Conservation (phyloP, 2,797 vertebrate species). For the Spondyliosoma cantharus region DNA sequence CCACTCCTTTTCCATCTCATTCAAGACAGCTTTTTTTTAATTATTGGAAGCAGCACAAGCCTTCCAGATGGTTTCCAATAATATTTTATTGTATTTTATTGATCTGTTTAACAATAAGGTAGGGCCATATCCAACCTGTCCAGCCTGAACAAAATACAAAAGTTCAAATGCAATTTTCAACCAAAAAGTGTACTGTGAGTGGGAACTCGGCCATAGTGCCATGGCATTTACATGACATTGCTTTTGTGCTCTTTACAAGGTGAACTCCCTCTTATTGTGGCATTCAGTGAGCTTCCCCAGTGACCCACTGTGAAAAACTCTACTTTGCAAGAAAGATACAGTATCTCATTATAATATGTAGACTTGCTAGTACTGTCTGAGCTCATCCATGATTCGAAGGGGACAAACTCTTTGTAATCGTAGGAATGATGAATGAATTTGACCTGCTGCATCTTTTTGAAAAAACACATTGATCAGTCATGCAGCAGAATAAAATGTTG, state of each 20-base stretch:
- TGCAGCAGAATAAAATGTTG: no score
- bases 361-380: background rate
- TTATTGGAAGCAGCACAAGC: background rate
- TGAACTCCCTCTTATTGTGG: background rate
- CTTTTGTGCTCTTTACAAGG: background rate
- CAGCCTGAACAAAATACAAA: background rate
- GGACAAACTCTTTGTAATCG: background rate
- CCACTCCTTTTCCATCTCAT: background rate
- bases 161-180: background rate
- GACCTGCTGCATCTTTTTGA: conserved; percentile 3
- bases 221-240: background rate
- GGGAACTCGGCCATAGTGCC: background rate
- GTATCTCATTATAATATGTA: background rate
- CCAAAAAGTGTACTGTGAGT: background rate
- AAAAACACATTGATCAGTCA: no score
- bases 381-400: background rate
- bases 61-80: background rate
- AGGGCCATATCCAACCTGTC: background rate
- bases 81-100: background rate
- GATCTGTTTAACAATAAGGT: background rate
- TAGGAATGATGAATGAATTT: background rate
- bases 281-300: background rate
- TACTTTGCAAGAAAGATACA: background rate
- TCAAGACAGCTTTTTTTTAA: background rate
- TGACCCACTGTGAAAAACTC: background rate